Conservation (phyloP, 2,113 vertebrate species). For the Myrmecobius fasciatus region DNA sequence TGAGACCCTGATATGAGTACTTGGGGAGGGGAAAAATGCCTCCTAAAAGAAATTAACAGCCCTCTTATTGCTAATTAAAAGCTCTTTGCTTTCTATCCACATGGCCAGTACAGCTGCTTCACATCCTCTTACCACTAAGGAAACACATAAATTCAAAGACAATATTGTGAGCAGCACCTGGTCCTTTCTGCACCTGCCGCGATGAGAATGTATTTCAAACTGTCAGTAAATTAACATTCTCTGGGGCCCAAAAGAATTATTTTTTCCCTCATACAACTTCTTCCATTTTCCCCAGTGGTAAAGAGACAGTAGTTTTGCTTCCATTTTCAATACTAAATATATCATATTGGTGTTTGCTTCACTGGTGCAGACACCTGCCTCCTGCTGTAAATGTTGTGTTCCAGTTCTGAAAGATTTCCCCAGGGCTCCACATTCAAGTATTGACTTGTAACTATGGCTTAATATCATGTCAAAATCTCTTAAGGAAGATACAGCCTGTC, state of each 20-base stretch:
- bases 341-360: constrained; percentile 91
- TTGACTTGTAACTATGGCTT: constrained; percentile 94
- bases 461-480: constrained; percentile 93
- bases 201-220: constrained; percentile 91
- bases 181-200: constrained; percentile 89
- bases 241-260: constrained; percentile 82
- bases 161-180: constrained; percentile 92
- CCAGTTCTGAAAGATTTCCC: constrained; percentile 91
- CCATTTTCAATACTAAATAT: constrained; percentile 93
- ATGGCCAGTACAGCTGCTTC: constrained; percentile 92
- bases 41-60: constrained; percentile 92
- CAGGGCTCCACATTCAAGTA: constrained; percentile 87
- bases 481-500: constrained; percentile 91
- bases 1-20: constrained; percentile 82
- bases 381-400: constrained; percentile 88
- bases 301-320: constrained; percentile 86
- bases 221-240: constrained; percentile 95
- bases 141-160: constrained; percentile 93
- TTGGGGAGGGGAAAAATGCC: constrained; percentile 78
- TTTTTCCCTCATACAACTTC: constrained; percentile 82
- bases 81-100: constrained; percentile 93
- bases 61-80: constrained; percentile 97
- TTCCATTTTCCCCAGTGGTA: constrained; percentile 85
- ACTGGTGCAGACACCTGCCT: constrained; percentile 90
- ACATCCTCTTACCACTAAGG: constrained; percentile 85